These are phyloP conservation scores for Upupa epops DNA, from an alignment of 2,113 vertebrate species.

Conservation along the genomic window DNA sequence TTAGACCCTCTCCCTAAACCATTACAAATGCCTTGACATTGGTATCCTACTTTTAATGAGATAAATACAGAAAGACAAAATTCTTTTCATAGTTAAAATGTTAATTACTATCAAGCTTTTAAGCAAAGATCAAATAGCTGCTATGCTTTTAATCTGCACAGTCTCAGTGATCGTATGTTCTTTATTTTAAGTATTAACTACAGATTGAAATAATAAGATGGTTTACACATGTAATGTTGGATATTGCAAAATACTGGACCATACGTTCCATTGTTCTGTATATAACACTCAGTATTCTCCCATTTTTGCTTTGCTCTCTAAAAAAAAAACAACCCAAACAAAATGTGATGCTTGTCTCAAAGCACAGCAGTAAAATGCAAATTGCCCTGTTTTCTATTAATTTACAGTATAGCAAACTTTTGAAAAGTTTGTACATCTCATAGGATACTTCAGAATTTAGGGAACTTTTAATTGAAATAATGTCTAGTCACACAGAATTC, in stretches of 20 bases:
- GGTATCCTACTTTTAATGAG: neutral
- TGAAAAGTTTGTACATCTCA: neutral
- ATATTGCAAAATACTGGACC: neutral
- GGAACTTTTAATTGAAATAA: neutral
- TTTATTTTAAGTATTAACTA: neutral
- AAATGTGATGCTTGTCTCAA: neutral
- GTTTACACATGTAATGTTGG: neutral
- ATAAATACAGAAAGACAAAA: neutral
- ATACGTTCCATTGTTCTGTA: neutral
- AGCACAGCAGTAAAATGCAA: neutral
- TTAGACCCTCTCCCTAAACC: too few relatives aligned
- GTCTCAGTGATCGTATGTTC: neutral
- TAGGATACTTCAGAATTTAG: neutral
- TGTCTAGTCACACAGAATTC: neutral
- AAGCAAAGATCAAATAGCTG: neutral
- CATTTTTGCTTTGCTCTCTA: neutral
- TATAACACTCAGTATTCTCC: neutral
- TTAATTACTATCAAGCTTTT: neutral
- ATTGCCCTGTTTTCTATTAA: neutral
- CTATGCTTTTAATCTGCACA: neutral
- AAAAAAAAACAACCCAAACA: neutral
- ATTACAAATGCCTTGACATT: neutral
- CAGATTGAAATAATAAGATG: neutral
- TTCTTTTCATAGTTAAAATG: neutral
- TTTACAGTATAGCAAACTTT: neutral